Base-by-base conservation (phyloP, 2,888 invertebrate species). In the Euplexia lucipara region DNA sequence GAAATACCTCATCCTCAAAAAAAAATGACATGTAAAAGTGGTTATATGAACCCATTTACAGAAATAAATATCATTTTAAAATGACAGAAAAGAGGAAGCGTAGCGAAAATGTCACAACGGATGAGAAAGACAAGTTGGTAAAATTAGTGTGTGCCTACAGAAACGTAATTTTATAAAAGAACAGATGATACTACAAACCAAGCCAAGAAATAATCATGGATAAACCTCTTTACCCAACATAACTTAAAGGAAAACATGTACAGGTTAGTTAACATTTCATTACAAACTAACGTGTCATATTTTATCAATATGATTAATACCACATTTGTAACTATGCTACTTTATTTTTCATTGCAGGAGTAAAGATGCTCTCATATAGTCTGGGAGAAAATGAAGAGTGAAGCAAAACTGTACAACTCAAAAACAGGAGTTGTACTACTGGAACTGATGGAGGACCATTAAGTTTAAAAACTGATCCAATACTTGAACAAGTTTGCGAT, bases 391-490 rank as follows among this genome's bases (percentile, higher is more conserved):
- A 20, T 52, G 18, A 68, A 71, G 51, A 59, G 48, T 26, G 68
- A 71, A 35, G 61, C 52, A 22, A 67, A 67, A 52, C 30, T 37
- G 0, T 67, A 70, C n/a, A 57, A 66, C 52, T 30, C 48, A 10
- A 30, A 32, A 42, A 18, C 26, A 57, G 44, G 47, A 52, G 16
- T 20, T 48, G 45, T 57, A 30, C 48, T 3, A 45, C 35, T 26
- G 52, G 59, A 35, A 75, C 65, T 4, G 75, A 68, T 30, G 68
- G 75, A 39, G 68, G 75, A 16, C 65, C 65, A 39, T 69, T 54
- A 3, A 32, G 22, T 22, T 14, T 48, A 26, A 65, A 66, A 66
- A 57, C 56, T 37, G 65, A 70, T 41, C 70, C 70, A 20, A 51
- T 71, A 41, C 39, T 71, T 3, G 70, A 75, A 37, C 64, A 67